Evolutionary conservation across 1,140 invertebrate genomes (phyloP).

Genomic region (Drosophila equinoxialis): DNA sequence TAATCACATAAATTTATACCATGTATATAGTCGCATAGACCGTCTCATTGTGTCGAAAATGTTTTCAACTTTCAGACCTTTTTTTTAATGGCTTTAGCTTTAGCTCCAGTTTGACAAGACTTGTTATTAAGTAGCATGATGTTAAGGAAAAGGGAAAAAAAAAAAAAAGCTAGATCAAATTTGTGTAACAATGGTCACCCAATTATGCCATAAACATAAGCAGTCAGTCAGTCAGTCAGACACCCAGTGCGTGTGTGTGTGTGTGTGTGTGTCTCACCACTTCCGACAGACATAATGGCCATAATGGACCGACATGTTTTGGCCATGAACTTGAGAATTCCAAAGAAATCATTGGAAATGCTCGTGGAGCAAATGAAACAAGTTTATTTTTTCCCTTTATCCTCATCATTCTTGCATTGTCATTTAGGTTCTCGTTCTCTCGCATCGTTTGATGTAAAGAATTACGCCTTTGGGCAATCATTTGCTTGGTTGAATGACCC

Average conservation of each 20-base stretch:
- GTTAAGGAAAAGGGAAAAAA: slow-evolving; percentile 31
- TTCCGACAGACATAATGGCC: slow-evolving; percentile 69
- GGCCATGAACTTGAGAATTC: slow-evolving; percentile 67
- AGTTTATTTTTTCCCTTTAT: background rate
- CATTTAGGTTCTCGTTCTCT: slow-evolving; percentile 17
- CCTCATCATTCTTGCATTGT: background rate
- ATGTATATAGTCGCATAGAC: slow-evolving; percentile 10
- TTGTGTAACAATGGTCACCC: slow-evolving; percentile 72
- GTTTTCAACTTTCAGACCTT: slow-evolving; percentile 39
- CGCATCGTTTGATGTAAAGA: slow-evolving; percentile 27
- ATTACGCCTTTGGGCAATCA: slow-evolving; percentile 25
- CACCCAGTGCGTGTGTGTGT: background rate
- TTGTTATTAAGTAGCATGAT: slow-evolving; percentile 70
- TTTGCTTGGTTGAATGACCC: slow-evolving; percentile 61
- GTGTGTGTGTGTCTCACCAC: slow-evolving; percentile 60
- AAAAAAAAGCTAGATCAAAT: slow-evolving; percentile 34
- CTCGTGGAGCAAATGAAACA: background rate
- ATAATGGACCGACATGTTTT: slow-evolving; percentile 5
- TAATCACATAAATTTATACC: background rate
- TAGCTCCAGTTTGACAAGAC: slow-evolving; percentile 71
- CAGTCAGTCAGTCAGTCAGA: background rate
- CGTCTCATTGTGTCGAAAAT: slow-evolving; percentile 30
- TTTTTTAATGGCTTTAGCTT: slow-evolving; percentile 67
- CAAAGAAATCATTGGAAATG: slow-evolving; percentile 19
- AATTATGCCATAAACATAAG: slow-evolving; percentile 27